Evolutionary conservation across 2,797 vertebrate species (phyloP).

Genomic region (Prionace glauca): DNA sequence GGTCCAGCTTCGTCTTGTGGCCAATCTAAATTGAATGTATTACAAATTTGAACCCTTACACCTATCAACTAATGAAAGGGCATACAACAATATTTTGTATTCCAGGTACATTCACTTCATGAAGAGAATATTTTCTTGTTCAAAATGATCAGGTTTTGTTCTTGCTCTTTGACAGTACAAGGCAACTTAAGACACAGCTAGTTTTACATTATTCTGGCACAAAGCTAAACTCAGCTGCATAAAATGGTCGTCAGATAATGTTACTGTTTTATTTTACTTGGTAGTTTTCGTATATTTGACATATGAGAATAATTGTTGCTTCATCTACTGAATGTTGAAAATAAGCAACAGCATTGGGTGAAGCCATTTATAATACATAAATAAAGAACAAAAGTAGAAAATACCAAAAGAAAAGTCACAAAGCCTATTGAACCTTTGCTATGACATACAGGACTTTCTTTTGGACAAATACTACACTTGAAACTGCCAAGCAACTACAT

Average conservation of each 20-base stretch:
- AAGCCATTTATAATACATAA: background rate
- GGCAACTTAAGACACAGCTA: background rate
- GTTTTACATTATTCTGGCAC: background rate
- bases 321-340: background rate
- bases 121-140: background rate
- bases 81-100: background rate
- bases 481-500: background rate
- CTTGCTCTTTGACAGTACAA: background rate
- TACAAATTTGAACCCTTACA: background rate
- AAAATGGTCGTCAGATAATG: background rate
- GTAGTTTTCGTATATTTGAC: background rate
- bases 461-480: background rate
- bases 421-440: background rate
- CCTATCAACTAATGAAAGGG: background rate
- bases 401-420: background rate
- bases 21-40: background rate
- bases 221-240: background rate
- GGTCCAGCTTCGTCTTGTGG: background rate
- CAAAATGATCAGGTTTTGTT: background rate
- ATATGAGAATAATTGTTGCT: background rate
- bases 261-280: background rate
- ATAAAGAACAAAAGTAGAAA: background rate
- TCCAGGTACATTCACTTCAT: constrained; percentile 9
- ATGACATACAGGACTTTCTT: background rate
- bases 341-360: background rate